These are phyloP conservation scores for Lithobates pipiens DNA, from an alignment of 2,797 vertebrate genomes.

Conservation along the genomic window DNA sequence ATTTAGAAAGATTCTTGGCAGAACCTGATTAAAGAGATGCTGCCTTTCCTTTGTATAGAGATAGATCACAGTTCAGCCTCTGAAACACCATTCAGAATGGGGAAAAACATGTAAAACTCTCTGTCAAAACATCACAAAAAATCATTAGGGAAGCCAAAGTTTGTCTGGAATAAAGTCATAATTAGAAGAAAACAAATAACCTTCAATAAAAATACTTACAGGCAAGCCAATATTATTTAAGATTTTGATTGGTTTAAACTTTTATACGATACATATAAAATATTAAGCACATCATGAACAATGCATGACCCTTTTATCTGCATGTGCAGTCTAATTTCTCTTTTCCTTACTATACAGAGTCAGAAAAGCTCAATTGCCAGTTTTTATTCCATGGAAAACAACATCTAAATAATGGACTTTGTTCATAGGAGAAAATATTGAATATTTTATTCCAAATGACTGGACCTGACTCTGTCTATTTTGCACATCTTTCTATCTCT, in stretches of 20 bases:
- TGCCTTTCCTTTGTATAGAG: neutral
- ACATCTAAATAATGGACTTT: conserved; percentile 44
- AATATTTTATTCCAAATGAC: conserved; percentile 39
- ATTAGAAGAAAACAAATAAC: too few species aligned
- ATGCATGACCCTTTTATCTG: neutral
- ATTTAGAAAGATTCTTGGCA: too few species aligned
- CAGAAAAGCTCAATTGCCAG: conserved; percentile 7
- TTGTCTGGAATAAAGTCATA: too few species aligned
- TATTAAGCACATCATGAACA: neutral
- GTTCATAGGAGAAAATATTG: conserved; percentile 22
- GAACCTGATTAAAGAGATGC: too few species aligned
- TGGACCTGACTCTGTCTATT: conserved; percentile 8
- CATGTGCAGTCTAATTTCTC: conserved; percentile 10
- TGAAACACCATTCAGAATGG: neutral
- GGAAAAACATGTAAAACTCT: too few species aligned
- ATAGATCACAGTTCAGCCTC: neutral
- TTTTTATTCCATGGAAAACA: conserved; percentile 29
- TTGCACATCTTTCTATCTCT: neutral
- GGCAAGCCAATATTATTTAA: too few species aligned
- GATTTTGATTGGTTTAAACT: neutral
- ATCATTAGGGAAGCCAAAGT: too few species aligned
- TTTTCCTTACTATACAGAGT: conserved; percentile 8
- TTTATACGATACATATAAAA: neutral
- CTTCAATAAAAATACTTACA: too few species aligned
- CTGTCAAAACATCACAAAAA: too few species aligned